phyloP scores from a whole-genome alignment of 2,888 invertebrate species.

The Nomada flava region DNA sequence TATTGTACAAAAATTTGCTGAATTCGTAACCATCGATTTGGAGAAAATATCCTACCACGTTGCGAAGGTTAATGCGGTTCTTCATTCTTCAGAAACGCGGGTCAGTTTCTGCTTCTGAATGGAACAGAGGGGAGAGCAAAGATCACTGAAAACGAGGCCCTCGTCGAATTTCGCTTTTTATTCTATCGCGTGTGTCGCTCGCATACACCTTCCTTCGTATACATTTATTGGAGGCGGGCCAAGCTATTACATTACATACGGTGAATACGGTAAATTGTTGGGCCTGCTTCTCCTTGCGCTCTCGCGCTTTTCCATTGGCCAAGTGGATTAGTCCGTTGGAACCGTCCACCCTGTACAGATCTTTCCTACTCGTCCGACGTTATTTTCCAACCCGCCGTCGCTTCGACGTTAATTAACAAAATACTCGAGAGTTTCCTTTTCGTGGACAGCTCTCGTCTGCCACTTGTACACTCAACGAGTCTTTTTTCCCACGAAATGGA shows the following conservation, averaged over 20 bases:
- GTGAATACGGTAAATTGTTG: conserved; percentile 64
- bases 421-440: conserved; percentile 31
- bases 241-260: conserved; percentile 57
- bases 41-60: no score
- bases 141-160: conserved; percentile 18
- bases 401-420: conserved; percentile 49
- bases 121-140: no score
- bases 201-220: conserved; percentile 45
- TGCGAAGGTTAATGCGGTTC: no score
- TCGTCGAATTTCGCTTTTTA: conserved; percentile 53
- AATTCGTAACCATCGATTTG: no score
- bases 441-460: background rate
- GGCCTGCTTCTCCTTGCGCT: conserved; percentile 35
- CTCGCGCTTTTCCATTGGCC: conserved; percentile 29
- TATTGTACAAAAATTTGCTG: no score
- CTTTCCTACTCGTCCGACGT: conserved; percentile 26
- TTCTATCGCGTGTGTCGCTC: conserved; percentile 51
- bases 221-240: conserved; percentile 64
- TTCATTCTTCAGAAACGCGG: no score
- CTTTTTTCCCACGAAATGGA: background rate
- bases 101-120: background rate
- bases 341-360: background rate
- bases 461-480: background rate
- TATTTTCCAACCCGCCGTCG: conserved; percentile 42
- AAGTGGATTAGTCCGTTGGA: conserved; percentile 49